Evolutionary conservation across 2,113 vertebrate species (phyloP).

Genomic region (Burhinus bistriatus): DNA sequence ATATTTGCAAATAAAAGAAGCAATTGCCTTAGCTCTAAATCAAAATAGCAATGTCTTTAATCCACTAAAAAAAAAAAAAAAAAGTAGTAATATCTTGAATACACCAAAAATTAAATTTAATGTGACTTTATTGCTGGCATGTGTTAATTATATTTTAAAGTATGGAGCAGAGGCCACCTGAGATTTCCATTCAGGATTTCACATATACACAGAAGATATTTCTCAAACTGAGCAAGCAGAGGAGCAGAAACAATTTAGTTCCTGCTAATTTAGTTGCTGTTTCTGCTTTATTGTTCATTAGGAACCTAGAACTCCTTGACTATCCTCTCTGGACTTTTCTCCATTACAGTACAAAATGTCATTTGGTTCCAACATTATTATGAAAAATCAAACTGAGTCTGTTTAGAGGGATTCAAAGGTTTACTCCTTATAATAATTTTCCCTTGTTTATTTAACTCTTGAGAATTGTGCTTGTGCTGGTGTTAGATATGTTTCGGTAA

Average conservation of each 20-base stretch:
- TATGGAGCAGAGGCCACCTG: background rate
- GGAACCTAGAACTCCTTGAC: background rate
- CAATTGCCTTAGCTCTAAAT: background rate
- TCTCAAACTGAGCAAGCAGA: background rate
- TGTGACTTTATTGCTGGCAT: background rate
- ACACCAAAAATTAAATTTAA: background rate
- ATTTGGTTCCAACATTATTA: constrained; percentile 10
- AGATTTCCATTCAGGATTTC: background rate
- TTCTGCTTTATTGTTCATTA: constrained; percentile 20
- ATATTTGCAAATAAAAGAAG: background rate
- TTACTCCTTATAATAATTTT: constrained; percentile 36
- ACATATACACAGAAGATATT: background rate
- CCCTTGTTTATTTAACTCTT: constrained; percentile 36
- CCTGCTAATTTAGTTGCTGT: background rate
- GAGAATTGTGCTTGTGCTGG: background rate
- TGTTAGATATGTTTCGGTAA: constrained; percentile 11
- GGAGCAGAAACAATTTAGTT: background rate
- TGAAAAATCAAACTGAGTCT: constrained; percentile 24
- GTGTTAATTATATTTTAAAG: constrained; percentile 6
- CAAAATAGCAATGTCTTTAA: background rate
- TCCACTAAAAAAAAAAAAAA: background rate
- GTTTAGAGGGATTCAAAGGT: constrained; percentile 8
- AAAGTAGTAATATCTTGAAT: background rate
- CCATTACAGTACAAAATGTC: background rate
- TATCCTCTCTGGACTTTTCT: constrained; percentile 1